A percentile compares a stretch with the other conserved stretches of the same genome.
Conservation (phyloP, 1,140 invertebrate genomes). For the Riptortus pedestris region DNA sequence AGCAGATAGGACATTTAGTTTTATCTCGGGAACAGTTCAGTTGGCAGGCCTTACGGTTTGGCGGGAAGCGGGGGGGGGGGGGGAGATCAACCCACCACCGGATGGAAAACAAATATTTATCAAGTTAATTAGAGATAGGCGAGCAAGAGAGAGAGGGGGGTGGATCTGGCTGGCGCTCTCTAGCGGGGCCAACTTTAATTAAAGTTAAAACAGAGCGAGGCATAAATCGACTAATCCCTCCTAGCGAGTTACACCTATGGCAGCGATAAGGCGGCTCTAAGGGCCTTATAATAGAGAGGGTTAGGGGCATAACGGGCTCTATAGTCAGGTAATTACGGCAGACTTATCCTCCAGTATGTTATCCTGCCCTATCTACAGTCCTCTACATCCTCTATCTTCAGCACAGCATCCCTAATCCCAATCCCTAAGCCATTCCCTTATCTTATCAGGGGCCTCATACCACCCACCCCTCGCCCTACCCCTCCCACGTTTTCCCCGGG, state of each 20-base stretch:
- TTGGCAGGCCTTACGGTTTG: background rate
- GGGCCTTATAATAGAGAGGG: background rate
- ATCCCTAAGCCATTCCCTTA: too few species aligned
- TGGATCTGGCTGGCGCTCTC: background rate
- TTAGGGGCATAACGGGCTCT: background rate
- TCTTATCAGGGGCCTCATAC: background rate
- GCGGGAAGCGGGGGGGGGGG: background rate
- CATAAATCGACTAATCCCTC: slow-evolving; percentile 6
- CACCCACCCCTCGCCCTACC: too few species aligned
- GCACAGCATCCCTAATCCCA: too few species aligned
- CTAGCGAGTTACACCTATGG: background rate
- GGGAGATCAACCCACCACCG: background rate
- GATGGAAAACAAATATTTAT: slow-evolving; percentile 18
- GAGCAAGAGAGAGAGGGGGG: background rate
- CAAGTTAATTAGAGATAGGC: slow-evolving; percentile 16
- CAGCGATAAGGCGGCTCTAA: background rate
- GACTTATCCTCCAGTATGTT: slow-evolving; percentile 1
- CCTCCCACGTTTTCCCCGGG: too few species aligned
- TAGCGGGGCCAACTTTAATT: background rate
- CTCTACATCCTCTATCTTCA: slow-evolving; percentile 11
- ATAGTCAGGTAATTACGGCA: slow-evolving; percentile 12
- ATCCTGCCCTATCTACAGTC: slow-evolving; percentile 8
- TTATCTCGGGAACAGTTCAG: slow-evolving; percentile 7
- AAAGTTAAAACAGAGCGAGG: background rate
- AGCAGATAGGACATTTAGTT: background rate